These are phyloP conservation scores for Epizoanthus rinbou DNA, from an alignment of 92 coral and sea anemone species.

Conservation along the genomic window DNA sequence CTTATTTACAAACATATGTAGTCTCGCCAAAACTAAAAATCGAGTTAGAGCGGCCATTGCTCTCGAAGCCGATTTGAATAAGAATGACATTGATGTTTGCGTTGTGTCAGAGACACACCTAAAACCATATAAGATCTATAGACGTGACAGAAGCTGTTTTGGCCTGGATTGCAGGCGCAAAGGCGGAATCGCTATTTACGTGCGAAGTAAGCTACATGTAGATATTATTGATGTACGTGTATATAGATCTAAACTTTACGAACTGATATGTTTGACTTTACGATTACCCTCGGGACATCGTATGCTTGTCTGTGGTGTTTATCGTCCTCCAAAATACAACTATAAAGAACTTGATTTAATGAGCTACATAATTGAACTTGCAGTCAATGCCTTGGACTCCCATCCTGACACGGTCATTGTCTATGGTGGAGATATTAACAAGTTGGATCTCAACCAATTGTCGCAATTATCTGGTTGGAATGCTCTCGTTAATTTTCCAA, in stretches of 20 bases:
- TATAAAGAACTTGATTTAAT: slow-evolving; percentile 47
- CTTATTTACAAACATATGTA: slow-evolving; percentile 32
- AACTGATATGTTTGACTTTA: slow-evolving; percentile 52
- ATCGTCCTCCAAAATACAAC: slow-evolving; percentile 46
- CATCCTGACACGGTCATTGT: slow-evolving; percentile 50
- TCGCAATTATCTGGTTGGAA: slow-evolving; percentile 47
- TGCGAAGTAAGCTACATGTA: slow-evolving; percentile 51
- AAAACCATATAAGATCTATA: slow-evolving; percentile 1
- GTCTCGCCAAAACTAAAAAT: slow-evolving; percentile 33
- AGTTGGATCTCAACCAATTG: slow-evolving; percentile 35
- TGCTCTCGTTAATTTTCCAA: slow-evolving; percentile 61
- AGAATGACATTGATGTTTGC: slow-evolving; percentile 29
- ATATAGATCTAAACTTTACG: slow-evolving; percentile 53
- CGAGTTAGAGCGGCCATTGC: slow-evolving; percentile 27
- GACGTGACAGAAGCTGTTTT: slow-evolving; percentile 43
- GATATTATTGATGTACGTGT: too few relatives aligned
- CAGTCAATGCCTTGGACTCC: slow-evolving; percentile 52
- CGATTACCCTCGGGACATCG: slow-evolving; percentile 52
- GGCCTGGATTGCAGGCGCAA: slow-evolving; percentile 41
- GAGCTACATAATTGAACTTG: slow-evolving; percentile 43
- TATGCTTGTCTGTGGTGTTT: slow-evolving; percentile 39
- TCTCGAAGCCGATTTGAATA: slow-evolving; percentile 20
- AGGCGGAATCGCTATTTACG: slow-evolving; percentile 60
- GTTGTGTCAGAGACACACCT: slow-evolving; percentile 44
- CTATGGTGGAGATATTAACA: slow-evolving; percentile 54